phyloP scores from a whole-genome alignment of 92 coral and sea anemone species.

The Heteractis magnifica region DNA sequence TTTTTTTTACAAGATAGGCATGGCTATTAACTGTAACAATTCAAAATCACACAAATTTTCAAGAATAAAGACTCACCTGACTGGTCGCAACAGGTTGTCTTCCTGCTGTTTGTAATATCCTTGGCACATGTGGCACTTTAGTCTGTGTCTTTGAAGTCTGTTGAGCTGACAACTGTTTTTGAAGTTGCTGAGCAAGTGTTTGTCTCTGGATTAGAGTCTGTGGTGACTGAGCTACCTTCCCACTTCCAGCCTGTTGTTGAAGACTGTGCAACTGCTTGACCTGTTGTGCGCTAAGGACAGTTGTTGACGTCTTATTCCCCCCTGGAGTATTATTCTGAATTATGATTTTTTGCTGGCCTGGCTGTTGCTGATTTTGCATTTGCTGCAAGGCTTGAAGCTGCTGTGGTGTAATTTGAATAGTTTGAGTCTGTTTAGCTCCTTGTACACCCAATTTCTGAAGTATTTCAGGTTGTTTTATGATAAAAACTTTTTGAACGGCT shows the following conservation, averaged over 20 bases:
- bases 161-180: slow-evolving; percentile 50
- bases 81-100: slow-evolving; percentile 66
- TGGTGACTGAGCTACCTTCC: slow-evolving; percentile 46
- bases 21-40: neutral
- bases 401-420: slow-evolving; percentile 86
- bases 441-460: slow-evolving; percentile 75
- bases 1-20: no score
- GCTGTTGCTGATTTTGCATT: slow-evolving; percentile 71
- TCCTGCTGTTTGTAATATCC: slow-evolving; percentile 78
- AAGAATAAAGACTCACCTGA: slow-evolving; percentile 39
- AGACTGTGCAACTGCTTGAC: slow-evolving; percentile 65
- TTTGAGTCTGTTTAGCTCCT: slow-evolving; percentile 81
- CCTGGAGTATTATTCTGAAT: slow-evolving; percentile 30
- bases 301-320: slow-evolving; percentile 39
- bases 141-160: slow-evolving; percentile 51
- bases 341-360: slow-evolving; percentile 40
- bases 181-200: slow-evolving; percentile 52
- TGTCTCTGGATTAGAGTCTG: slow-evolving; percentile 48
- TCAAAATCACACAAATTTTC: neutral
- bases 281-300: slow-evolving; percentile 65
- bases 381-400: slow-evolving; percentile 87
- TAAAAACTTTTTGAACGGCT: slow-evolving; percentile 85
- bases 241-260: slow-evolving; percentile 66
- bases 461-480: slow-evolving; percentile 85
- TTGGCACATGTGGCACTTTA: slow-evolving; percentile 68